Base-by-base conservation (phyloP, 1,140 invertebrate genomes). In the Leptinotarsa defecta region DNA sequence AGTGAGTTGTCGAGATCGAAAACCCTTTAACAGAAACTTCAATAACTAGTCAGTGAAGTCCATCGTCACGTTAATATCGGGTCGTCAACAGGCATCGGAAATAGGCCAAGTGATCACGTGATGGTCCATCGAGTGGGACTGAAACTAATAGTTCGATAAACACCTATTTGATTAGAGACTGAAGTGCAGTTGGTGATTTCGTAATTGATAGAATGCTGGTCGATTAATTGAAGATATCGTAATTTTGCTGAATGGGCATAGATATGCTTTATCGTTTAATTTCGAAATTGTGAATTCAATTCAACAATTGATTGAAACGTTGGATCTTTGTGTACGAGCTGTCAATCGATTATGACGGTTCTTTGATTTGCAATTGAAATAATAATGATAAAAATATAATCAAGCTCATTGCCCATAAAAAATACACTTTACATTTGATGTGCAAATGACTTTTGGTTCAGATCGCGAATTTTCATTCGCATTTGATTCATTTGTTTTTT, bases 181-280 rank as follows among this genome's bases (percentile, higher is more conserved):
- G 52, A 57, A 57, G 52, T 57, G 52, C 52, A 57, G n/a, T 57
- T 57, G 15, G n/a, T 57, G n/a, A 57, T 19, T 57, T 15, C 15
- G 52, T 57, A 57, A 57, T 57, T 57, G 52, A 19, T 43, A 57
- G 52, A 17, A 57, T 8, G 52, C n/a, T 67, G n/a, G 20, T 67
- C 22, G 20, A 67, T 67, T 20, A 67, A 67, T 67, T n/a, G 27
- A 67, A 67, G 64, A 67, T 67, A 67, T 67, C 64, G 22, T 67
- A 67, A 67, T 67, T 67, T 22, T 13, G 27, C 27, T 67, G 64
- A 15, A 67, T 34, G 13, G 27, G 5, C 22, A 34, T 22, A 20
- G 20, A 22, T 19, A 22, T 63, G 61, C n/a, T 67, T 67, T 67
- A 67, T 67, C 64, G 20, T 5, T 3, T 8, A 57, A 57, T 17